These are phyloP conservation scores for Ambastaia sidthimunki DNA, from an alignment of 2,797 vertebrate genomes.

Conservation along the genomic window DNA sequence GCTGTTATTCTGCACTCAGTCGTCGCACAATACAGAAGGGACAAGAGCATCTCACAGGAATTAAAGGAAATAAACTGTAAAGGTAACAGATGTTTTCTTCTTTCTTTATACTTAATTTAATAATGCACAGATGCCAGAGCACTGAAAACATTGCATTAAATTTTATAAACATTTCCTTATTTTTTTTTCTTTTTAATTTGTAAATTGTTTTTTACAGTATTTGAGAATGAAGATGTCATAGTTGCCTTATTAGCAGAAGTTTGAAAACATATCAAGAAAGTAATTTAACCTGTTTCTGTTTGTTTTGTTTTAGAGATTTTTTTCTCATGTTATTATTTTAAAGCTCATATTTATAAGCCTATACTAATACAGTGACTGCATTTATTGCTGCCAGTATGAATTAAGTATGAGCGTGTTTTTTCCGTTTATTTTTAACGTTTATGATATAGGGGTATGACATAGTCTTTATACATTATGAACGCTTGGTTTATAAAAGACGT, in stretches of 20 bases:
- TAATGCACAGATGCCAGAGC: not conserved
- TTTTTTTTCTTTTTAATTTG: not conserved
- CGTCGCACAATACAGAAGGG: conserved; percentile 65
- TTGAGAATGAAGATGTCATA: not conserved
- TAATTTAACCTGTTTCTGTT: not conserved
- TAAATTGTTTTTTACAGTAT: not conserved
- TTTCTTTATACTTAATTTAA: not conserved
- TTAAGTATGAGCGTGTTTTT: not conserved
- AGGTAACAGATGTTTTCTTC: conserved; percentile 62
- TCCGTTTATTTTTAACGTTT: not conserved
- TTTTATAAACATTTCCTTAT: not conserved
- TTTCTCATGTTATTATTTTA: not conserved
- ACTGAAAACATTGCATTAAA: not conserved
- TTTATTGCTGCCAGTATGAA: not conserved
- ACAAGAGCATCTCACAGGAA: conserved; percentile 59
- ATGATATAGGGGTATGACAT: not conserved
- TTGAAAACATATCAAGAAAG: conserved; percentile 16
- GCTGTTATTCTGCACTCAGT: conserved; percentile 68
- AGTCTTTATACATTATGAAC: not conserved
- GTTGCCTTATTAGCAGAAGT: not conserved
- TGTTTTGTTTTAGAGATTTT: not conserved
- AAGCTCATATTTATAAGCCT: not conserved
- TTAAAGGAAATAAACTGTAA: conserved; percentile 60
- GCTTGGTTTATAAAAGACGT: not conserved
- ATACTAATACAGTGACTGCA: not conserved